Base-by-base conservation (phyloP, 2,797 vertebrate species). In the Arctocebus calabarensis region DNA sequence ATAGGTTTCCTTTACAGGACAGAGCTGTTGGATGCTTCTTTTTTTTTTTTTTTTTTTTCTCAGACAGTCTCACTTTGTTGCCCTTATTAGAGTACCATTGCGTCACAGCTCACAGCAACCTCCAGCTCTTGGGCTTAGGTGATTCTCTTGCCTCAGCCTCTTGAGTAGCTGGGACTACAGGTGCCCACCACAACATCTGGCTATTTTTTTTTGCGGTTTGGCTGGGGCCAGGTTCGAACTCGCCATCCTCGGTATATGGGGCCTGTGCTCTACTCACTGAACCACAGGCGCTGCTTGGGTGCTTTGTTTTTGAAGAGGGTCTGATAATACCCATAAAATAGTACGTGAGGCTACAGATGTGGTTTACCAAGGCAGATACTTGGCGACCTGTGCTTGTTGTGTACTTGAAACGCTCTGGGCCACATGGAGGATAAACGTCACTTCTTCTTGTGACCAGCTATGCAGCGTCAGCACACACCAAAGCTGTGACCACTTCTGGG, bases 151-250 rank as follows among this genome's bases (percentile, higher is more conserved):
- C 48, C 48, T 52, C 48, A 52, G 48, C 4, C 48, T 52, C 3
- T 14, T 14, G 14, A 52, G 14, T 52, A 52, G 48, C 48, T 52
- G 48, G 48, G 48, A 52, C 48, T 52, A 52, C 48, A 52, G 14
- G 14, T 3, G 3, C 48, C 48, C 4, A 1, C 14, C 14, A 52
- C 48, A 52, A 52, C 1, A 14, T 1, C 48, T 16, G 48, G 14
- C 48, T 52, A 16, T 17, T 52, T 52, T 52, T 52, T 40, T 3
- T 40, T 40, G 40, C 5, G 5, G 40, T 40, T 40, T 40, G 40
- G 40, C 3, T 40, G 40, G 40, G 40, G 40, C 40, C 40, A 40
- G 40, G 40, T 40, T 40, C 40, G 40, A 40, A 40, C 40, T 40
- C 40, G 40, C 40, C 40, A 40, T 40, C 40, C 40, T 40, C n/a